These are phyloP conservation scores for Eupithecia vulgata DNA, from an alignment of 2,888 invertebrate species.

Conservation along the genomic window DNA sequence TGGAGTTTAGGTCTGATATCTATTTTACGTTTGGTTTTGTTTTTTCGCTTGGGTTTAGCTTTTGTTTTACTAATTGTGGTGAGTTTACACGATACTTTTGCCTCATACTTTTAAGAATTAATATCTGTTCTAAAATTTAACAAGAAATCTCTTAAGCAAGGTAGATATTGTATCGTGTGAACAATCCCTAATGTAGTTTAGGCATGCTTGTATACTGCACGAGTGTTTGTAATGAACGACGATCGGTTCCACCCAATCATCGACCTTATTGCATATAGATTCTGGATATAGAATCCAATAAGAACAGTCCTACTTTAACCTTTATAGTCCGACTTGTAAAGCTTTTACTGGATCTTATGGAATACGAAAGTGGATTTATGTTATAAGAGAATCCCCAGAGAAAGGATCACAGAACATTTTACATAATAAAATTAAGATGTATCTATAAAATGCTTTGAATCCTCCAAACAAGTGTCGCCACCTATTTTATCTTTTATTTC, in stretches of 20 bases:
- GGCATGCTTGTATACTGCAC: conserved; percentile 52
- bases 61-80: conserved; percentile 55
- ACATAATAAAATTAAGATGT: background rate
- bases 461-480: no score
- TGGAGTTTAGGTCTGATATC: conserved; percentile 82
- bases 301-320: background rate
- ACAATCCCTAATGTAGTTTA: conserved; percentile 34
- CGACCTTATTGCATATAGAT: background rate
- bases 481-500: no score
- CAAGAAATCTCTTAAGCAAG: background rate
- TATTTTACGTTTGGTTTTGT: conserved; percentile 59
- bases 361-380: background rate
- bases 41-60: conserved; percentile 57
- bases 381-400: background rate
- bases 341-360: background rate
- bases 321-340: background rate
- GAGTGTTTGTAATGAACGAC: conserved; percentile 22
- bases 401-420: background rate
- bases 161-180: conserved; percentile 20
- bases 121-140: background rate
- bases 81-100: conserved; percentile 14
- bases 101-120: no score
- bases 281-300: background rate
- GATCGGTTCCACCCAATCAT: background rate
- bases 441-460: background rate